Percentiles rank a stretch among this genome's conserved stretches.
Evolutionary conservation across 1,140 invertebrate species (phyloP).

Genomic region (Sycophila sp.): DNA sequence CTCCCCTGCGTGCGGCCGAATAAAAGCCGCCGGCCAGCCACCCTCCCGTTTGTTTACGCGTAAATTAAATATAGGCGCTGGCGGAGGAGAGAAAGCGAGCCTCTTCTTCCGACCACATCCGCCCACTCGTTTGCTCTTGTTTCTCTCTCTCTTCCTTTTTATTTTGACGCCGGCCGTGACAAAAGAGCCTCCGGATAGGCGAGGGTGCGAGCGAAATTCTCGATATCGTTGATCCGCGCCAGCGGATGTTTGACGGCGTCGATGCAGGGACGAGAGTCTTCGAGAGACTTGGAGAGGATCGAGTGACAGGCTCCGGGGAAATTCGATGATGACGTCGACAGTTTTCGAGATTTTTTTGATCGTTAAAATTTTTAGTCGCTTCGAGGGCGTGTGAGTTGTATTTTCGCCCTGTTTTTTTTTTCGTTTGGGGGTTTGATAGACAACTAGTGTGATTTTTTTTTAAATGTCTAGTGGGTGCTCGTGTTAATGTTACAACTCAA

Average conservation of each 20-base stretch:
- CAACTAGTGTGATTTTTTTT: too few relatives aligned
- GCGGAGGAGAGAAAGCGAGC: background rate
- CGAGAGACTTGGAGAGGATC: background rate
- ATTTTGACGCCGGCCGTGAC: background rate
- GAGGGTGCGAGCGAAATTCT: background rate
- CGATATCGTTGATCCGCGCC: conserved; percentile 2
- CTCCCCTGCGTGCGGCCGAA: background rate
- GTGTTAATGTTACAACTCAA: too few relatives aligned
- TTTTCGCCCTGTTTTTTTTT: too few relatives aligned
- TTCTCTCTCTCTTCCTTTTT: background rate
- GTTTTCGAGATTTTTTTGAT: background rate
- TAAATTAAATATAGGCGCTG: background rate
- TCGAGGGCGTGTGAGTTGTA: too few relatives aligned
- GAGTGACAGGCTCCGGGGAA: background rate
- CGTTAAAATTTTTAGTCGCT: background rate
- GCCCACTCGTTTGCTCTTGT: background rate
- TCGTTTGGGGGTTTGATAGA: too few relatives aligned
- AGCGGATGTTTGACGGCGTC: background rate
- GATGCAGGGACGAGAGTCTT: background rate
- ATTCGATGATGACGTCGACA: conserved; percentile 8
- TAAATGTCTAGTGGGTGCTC: too few relatives aligned
- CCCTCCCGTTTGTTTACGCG: conserved; percentile 11
- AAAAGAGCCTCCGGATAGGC: background rate
- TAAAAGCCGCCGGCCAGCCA: background rate
- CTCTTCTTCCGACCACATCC: background rate